Percentiles rank a stretch among this genome's conserved stretches.
Conservation (phyloP, 2,797 vertebrate genomes). For the Acrossocheilus fasciatus region DNA sequence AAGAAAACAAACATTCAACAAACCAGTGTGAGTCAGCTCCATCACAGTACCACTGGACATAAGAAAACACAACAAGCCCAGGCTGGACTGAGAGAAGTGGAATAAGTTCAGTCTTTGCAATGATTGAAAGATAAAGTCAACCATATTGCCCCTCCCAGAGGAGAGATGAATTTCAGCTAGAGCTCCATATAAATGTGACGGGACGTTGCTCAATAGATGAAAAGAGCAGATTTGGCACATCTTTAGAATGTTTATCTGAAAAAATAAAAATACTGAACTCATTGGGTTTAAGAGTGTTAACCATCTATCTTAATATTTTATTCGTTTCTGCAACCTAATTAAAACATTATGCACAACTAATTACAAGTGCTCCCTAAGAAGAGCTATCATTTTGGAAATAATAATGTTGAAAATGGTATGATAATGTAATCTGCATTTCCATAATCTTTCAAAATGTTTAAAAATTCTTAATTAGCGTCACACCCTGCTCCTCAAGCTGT, state of each 20-base stretch:
- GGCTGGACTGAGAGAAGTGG: neutral
- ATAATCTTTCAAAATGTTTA: neutral
- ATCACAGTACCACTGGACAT: neutral
- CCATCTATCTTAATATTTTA: neutral
- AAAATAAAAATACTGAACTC: neutral
- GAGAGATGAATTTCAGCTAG: neutral
- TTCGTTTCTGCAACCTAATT: neutral
- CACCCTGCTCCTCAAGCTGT: neutral
- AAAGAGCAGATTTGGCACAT: constrained; percentile 18
- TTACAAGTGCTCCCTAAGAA: too few species aligned
- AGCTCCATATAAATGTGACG: neutral
- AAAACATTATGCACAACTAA: neutral
- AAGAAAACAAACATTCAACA: constrained; percentile 6
- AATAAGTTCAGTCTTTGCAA: neutral
- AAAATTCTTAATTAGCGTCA: neutral
- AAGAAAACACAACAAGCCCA: neutral
- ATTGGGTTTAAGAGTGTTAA: neutral
- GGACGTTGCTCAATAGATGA: neutral
- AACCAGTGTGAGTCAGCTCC: constrained; percentile 1
- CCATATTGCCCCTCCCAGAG: neutral
- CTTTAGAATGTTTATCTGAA: neutral
- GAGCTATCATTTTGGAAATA: neutral
- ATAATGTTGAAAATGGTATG: neutral
- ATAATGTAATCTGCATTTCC: neutral
- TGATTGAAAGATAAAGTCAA: constrained; percentile 11